These are phyloP conservation scores for Chloroceryle amazona DNA, from an alignment of 2,797 vertebrate genomes.

Conservation along the genomic window DNA sequence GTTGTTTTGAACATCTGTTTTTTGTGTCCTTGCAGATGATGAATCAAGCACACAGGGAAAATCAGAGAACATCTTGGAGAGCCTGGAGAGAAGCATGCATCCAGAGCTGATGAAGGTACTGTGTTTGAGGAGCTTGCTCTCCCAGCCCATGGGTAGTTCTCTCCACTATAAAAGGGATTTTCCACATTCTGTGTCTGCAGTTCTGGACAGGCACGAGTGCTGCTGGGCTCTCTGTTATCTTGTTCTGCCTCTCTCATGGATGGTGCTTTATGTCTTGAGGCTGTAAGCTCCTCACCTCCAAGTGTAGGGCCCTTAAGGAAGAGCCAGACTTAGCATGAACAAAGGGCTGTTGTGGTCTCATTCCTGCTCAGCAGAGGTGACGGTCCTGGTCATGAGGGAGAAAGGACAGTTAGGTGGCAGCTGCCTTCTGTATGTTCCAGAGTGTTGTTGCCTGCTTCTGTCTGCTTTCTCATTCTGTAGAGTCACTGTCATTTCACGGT, in stretches of 20 bases:
- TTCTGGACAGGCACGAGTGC: not conserved
- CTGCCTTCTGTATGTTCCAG: not conserved
- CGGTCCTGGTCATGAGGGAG: accelerated
- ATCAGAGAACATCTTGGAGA: slow-evolving; percentile 91
- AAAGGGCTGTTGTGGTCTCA: not conserved
- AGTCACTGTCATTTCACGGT: accelerated
- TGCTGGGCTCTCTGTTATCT: not conserved
- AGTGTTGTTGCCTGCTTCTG: not conserved
- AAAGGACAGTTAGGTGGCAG: not conserved
- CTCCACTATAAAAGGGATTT: not conserved
- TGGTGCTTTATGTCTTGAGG: not conserved
- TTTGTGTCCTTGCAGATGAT: slow-evolving; percentile 88
- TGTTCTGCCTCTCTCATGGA: accelerated
- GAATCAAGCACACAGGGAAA: slow-evolving; percentile 91
- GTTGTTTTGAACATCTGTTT: slow-evolving; percentile 74
- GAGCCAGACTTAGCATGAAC: accelerated
- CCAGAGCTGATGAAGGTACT: slow-evolving; percentile 96
- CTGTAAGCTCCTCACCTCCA: not conserved
- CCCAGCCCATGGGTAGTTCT: not conserved
- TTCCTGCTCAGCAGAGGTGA: not conserved
- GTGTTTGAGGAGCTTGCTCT: not conserved
- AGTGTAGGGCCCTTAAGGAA: not conserved
- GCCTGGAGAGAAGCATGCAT: slow-evolving; percentile 93
- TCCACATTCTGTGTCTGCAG: not conserved
- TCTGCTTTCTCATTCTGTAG: not conserved